Evolutionary conservation across 2,113 vertebrate genomes (phyloP), one percentile per base, ranked within the genome.

Genomic region (Prolemur simus): DNA sequence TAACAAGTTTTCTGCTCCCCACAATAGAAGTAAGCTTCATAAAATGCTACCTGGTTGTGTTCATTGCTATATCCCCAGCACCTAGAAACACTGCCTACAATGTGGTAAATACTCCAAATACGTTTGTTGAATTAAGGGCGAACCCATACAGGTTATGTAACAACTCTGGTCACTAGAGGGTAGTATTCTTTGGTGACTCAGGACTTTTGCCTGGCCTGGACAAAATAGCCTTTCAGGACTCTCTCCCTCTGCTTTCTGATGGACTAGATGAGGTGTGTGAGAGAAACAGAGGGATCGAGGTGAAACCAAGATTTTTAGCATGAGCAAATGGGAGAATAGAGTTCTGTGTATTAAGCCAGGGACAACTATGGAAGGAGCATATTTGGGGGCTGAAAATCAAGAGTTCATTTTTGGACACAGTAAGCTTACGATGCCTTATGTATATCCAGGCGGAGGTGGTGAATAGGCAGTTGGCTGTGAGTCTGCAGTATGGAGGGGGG

Each of bases 231-330:
- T 93, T 88, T 89, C 14, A 15, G 23, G 29, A 77, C 25, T 56
- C 52, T 81, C 76, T 96, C n/a, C 15, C 29, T 88, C 91, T 90
- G 81, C 8, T 83, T 92, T 92, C 58, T 87, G 42, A 84, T 45
- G 76, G 34, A 76, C 34, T 68, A 74, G 18, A 68, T 66, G 74
- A 60, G 0, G 20, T 52, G 8, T n/a, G 25, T 91, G 39, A 96
- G 52, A 89, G 47, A 82, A 77, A 73, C 49, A 86, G 52, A 92
- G 29, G 69, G 32, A 47, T 58, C 13, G 52, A 63, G 32, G 17
- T 34, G 20, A 68, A 89, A 92, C 15, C 25, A 88, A 91, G 14
- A 78, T 49, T 78, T 94, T 89, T 81, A 80, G 49, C 4, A 60
- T 73, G 27, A 73, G 21, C 39, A 73, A 92, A 64, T 64, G 34